A percentile compares a stretch with the other conserved stretches of the same genome.
Evolutionary conservation across 53 echinoderm and acorn worm genomes (phyloP).

Genomic region (Echinometra lucunter): DNA sequence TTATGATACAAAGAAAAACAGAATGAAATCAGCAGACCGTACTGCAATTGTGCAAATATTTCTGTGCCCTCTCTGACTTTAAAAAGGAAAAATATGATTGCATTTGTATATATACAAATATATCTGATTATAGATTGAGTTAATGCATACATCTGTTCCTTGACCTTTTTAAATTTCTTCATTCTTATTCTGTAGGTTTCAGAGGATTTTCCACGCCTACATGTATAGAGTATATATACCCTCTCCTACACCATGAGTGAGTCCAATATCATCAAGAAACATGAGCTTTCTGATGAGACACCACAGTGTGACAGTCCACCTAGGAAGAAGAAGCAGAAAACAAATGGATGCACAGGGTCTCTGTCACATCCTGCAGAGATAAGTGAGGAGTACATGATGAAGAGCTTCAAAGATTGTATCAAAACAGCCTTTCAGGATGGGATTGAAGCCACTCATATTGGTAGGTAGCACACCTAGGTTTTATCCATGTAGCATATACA

Average conservation of each 20-base stretch:
- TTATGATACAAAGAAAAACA: too few species aligned
- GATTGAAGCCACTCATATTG: constrained; percentile 41
- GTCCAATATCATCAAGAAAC: background rate
- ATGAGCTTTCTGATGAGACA: background rate
- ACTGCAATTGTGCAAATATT: too few species aligned
- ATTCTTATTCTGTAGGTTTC: too few species aligned
- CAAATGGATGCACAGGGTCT: background rate
- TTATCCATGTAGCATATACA: too few species aligned
- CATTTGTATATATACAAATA: too few species aligned
- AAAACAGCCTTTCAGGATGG: constrained; percentile 24
- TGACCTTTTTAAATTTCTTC: too few species aligned
- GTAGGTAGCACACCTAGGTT: background rate
- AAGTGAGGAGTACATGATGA: constrained; percentile 24
- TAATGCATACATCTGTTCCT: too few species aligned
- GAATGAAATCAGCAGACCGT: too few species aligned
- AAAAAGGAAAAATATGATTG: too few species aligned
- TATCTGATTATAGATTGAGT: too few species aligned
- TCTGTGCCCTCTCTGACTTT: too few species aligned
- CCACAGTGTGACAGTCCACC: background rate
- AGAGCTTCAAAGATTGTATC: constrained; percentile 52
- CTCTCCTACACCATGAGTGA: background rate
- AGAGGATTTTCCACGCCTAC: too few species aligned
- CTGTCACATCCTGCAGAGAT: constrained; percentile 32
- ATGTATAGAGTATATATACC: background rate
- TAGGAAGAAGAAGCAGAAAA: constrained; percentile 44